Evolutionary conservation across 2,797 vertebrate species (phyloP), one percentile per base, ranked within the genome.

Genomic region (Cirrhinus molitorella): DNA sequence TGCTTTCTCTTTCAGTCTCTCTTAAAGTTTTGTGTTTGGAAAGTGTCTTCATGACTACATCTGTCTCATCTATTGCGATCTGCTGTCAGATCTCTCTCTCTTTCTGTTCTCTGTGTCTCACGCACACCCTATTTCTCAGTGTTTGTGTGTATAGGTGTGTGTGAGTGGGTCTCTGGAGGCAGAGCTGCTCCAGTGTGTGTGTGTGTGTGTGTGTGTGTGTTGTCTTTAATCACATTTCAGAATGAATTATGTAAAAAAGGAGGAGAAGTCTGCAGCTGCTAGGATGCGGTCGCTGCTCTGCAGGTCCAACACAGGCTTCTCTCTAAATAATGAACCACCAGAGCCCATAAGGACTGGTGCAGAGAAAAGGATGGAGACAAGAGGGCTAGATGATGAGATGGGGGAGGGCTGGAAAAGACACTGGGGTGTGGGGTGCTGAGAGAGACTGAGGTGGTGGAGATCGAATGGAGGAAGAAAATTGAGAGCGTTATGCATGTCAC

Each of bases 211-310:
- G 40, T 63, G 11, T 78, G 80, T 78, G 75, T 63, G 76, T 85
- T 87, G 86, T 86, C 87, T 89, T 90, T 89, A 90, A 89, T 90
- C 88, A 90, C 85, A 89, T 89, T 87, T 89, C 83, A 89, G 76
- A 89, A 88, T 86, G 67, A 89, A 89, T 90, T 86, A 87, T 88
- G 81, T 87, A 86, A 86, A 88, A 78, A 57, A 73, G 57, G 23
- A 78, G 63, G 34, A 37, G 55, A 79, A 31, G 75, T 73, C 31
- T 80, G 73, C 80, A 81, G 74, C 82, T 84, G 49, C 53, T 83
- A 51, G 55, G 49, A 68, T 57, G 70, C 31, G 45, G 34, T 79
- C 53, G 34, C 68, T 40, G 70, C 63, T 83, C 66, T 84, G 73
- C 25, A 66, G 68, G 72, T 67, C 83, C 70, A 83, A 14, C 11